Conservation (phyloP, 2,797 vertebrate species). For the Coranthus polyacanthus region DNA sequence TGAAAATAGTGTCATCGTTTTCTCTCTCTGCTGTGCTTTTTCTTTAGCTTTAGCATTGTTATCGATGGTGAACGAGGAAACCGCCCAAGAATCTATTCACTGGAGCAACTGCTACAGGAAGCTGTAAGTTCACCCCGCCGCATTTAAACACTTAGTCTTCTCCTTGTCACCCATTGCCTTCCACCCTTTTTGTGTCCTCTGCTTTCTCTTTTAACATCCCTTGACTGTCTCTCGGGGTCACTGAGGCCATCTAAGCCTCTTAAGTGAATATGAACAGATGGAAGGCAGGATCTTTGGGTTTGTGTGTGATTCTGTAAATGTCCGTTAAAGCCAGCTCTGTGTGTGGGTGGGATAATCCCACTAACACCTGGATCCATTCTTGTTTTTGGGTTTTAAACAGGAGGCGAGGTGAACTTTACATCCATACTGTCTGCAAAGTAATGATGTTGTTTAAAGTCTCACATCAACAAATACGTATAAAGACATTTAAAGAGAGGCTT, state of each 20-base stretch:
- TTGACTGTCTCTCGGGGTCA: conserved; percentile 38
- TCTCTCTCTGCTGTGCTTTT: conserved; percentile 49
- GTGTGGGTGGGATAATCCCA: conserved; percentile 60
- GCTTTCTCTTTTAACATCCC: conserved; percentile 12
- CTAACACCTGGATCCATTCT: conserved; percentile 63
- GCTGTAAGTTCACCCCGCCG: conserved; percentile 86
- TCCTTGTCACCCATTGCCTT: conserved; percentile 6
- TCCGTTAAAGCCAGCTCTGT: conserved; percentile 47
- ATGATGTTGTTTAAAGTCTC: conserved; percentile 32
- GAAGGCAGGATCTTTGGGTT: conserved; percentile 46
- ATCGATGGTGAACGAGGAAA: conserved; percentile 95
- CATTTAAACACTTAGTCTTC: conserved; percentile 36
- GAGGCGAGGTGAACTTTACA: conserved; percentile 39
- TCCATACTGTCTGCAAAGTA: conserved; percentile 21
- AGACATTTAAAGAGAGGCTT: neutral
- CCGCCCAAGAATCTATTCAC: conserved; percentile 92
- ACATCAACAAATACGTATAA: conserved; percentile 3
- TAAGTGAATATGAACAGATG: conserved; percentile 63
- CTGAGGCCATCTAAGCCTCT: conserved; percentile 52
- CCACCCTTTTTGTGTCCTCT: conserved; percentile 26
- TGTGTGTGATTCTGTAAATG: conserved; percentile 37
- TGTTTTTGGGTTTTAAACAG: conserved; percentile 43
- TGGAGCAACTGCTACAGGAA: conserved; percentile 95
- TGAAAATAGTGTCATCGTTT: conserved; percentile 70
- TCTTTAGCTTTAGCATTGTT: conserved; percentile 91